Conservation (phyloP, 92 coral and sea anemone species). For the Zoanthus sociatus region DNA sequence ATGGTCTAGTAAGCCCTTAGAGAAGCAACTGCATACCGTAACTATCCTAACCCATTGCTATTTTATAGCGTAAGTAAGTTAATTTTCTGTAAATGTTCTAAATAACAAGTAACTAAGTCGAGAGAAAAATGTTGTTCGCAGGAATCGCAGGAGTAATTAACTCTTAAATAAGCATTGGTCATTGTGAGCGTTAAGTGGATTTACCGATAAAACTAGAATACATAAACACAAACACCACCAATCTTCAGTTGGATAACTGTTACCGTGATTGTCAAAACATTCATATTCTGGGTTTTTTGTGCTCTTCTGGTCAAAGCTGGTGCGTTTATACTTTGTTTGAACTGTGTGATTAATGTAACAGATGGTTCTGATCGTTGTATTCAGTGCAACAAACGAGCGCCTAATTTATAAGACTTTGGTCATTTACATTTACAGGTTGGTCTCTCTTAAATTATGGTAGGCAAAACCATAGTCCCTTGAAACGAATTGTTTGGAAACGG, state of each 20-base stretch:
- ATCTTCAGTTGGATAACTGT: conserved; percentile 65
- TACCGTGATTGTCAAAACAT: conserved; percentile 65
- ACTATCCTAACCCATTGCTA: too few relatives aligned
- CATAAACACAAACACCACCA: too few relatives aligned
- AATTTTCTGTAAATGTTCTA: too few relatives aligned
- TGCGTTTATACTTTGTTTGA: conserved; percentile 33
- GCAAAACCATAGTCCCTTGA: conserved; percentile 14
- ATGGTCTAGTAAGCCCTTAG: too few relatives aligned
- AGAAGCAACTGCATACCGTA: too few relatives aligned
- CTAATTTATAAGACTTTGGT: not conserved
- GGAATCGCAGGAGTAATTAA: too few relatives aligned
- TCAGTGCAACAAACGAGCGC: not conserved
- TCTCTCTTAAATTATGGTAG: conserved; percentile 63
- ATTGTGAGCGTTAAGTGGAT: too few relatives aligned
- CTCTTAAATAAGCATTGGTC: too few relatives aligned
- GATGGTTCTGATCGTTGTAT: not conserved
- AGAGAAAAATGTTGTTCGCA: too few relatives aligned
- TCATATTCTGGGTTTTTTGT: conserved; percentile 65
- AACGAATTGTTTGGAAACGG: conserved; percentile 11
- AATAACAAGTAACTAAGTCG: too few relatives aligned
- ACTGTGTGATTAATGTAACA: not conserved
- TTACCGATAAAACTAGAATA: too few relatives aligned
- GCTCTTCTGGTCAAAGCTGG: conserved; percentile 57
- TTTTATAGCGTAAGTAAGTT: too few relatives aligned
- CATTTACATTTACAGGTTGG: conserved; percentile 42